These are phyloP conservation scores for Cheirogaleus medius DNA, from an alignment of 2,113 vertebrate genomes.

Conservation along the genomic window DNA sequence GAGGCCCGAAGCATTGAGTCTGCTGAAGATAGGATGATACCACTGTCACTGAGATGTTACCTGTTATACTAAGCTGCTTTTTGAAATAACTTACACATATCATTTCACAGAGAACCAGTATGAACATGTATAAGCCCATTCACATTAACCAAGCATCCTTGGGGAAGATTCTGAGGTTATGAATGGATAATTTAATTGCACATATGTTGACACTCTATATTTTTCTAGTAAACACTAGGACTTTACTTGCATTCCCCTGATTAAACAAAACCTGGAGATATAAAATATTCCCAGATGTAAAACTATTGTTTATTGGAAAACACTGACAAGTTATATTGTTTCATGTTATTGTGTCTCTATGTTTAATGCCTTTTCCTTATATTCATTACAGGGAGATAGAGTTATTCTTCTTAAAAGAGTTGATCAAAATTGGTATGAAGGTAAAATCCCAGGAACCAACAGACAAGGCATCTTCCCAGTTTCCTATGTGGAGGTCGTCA, in stretches of 20 bases:
- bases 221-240: not conserved
- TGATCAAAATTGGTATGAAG: slow-evolving; percentile 99
- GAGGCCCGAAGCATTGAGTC: not conserved
- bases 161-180: not conserved
- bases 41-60: not conserved
- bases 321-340: not conserved
- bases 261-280: not conserved
- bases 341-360: not conserved
- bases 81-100: not conserved
- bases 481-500: slow-evolving; percentile 95
- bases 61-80: not conserved
- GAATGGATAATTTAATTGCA: not conserved
- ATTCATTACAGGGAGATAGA: slow-evolving; percentile 91
- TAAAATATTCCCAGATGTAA: not conserved
- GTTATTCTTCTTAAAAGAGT: slow-evolving; percentile 94
- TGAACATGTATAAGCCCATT: not conserved
- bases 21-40: not conserved
- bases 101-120: not conserved
- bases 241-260: not conserved
- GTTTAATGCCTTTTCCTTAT: slow-evolving; percentile 62
- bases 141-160: not conserved
- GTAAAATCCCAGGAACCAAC: slow-evolving; percentile 93
- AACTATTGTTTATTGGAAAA: slow-evolving; percentile 11
- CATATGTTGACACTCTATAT: not conserved
- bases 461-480: slow-evolving; percentile 99